Base-by-base conservation (phyloP, 1,140 invertebrate genomes). In the Callitettix versicolor region DNA sequence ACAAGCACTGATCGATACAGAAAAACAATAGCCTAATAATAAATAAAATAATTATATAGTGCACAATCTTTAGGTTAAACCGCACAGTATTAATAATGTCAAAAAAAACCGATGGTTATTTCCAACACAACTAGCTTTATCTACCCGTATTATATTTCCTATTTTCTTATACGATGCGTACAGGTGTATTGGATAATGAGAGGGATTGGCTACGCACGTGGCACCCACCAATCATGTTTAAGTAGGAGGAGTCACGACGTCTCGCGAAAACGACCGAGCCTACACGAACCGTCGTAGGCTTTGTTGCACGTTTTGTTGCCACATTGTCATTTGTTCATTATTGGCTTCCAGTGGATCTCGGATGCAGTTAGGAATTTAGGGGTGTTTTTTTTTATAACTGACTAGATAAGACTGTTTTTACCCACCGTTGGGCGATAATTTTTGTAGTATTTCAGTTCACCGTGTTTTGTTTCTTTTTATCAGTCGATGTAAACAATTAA, bases 251-350 rank as follows among this genome's bases (percentile, higher is more conserved):
- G 48, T 34, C 42, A 46, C 53, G 53, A 20, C 46, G 33, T 14
- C 30, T 36, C 15, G 33, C 53, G 53, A 34, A 55, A 12, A 7
- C 20, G 3, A 5, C 46, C 55, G 55, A 49, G n/a, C 40, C 24
- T 17, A 30, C 51, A 44, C 50, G 38, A 42, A 3, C 51, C 20
- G 40, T 15, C 26, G 9, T 30, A 30, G 26, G 26, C 26, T 38
- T 50, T 34, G 26, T 34, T 50, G 48, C 26, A 14, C 48, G 40
- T 30, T 30, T 30, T 30, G 26, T 30, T 30, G 26, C 17, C 51
- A 53, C 38, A 53, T 53, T 53, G 51, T 53, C 42, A 38, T 34
- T 43, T 43, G 21, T 34, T 42, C 42, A 53, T 53, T 53, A 53
- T 42, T 43, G 51, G 38, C 42, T 42, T 43, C 20, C 24, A 38